Evolutionary conservation across 2,888 invertebrate species (phyloP).

Genomic region (Agrilus biguttatus): DNA sequence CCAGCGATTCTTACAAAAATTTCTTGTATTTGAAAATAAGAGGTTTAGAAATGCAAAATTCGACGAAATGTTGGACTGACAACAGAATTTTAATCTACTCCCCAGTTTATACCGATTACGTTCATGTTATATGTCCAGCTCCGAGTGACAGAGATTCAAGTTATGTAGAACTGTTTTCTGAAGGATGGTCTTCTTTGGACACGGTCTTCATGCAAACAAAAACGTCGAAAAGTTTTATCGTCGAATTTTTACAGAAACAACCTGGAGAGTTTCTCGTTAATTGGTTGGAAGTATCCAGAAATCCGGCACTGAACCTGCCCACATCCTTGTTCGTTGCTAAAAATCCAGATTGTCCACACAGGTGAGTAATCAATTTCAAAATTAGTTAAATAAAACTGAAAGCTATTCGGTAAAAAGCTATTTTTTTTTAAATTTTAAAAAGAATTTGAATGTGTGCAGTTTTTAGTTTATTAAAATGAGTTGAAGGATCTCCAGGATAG

Average conservation of each 20-base stretch:
- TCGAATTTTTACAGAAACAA: conserved; percentile 61
- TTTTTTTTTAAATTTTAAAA: no score
- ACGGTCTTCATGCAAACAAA: conserved; percentile 33
- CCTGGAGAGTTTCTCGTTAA: conserved; percentile 59
- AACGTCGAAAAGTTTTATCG: conserved; percentile 51
- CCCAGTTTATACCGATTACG: conserved; percentile 46
- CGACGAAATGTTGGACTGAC: conserved; percentile 46
- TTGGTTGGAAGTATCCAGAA: conserved; percentile 66
- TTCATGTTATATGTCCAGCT: conserved; percentile 54
- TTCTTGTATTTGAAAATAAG: conserved; percentile 58
- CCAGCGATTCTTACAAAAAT: conserved; percentile 52
- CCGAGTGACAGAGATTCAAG: conserved; percentile 25
- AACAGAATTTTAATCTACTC: conserved; percentile 62
- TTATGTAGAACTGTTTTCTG: conserved; percentile 54
- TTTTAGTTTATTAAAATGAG: no score
- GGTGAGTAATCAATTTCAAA: conserved; percentile 32
- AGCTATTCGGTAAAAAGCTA: no score
- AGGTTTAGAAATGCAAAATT: conserved; percentile 32
- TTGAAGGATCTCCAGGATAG: no score
- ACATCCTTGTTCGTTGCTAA: conserved; percentile 36
- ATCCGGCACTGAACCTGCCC: conserved; percentile 38
- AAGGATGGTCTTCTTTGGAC: conserved; percentile 35
- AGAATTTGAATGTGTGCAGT: no score
- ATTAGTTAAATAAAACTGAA: no score
- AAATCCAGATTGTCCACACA: conserved; percentile 55